Base-by-base conservation (phyloP, 1,140 invertebrate genomes). In the Aphis gossypii region DNA sequence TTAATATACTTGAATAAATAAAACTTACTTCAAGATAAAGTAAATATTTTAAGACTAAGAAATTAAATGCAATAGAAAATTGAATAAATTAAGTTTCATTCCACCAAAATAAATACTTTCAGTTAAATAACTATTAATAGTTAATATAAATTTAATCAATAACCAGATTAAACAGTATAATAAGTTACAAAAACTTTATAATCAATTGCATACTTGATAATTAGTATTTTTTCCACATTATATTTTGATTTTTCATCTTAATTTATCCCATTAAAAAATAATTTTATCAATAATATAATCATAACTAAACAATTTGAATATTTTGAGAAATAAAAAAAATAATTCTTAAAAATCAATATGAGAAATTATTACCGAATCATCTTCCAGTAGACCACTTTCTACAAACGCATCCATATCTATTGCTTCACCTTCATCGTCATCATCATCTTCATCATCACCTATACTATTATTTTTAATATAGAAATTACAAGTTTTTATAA, bases 391-490 rank as follows among this genome's bases (percentile, higher is more conserved):
- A 56, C 98, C 99, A 95, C 97, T 98, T 94, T 99, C 98, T 96
- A 99, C 98, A 96, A 99, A 99, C 94, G 97, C 98, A 95, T 99
- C 99, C 99, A 99, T 99, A 96, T 99, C 99, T 94, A 97, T 97
- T 30, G 98, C 98, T 95, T 99, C 98, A 93, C 97, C 98, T 94
- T 99, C 98, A n/a, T 97, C 90, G 3, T 95, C 96, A 82, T 96
- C 95, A 7, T 95, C 95, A 25, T 96, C 95, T 93, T 96, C 95
- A 9, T 95, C 95, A 23, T 44, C 41, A 41, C 14, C n/a, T n/a
- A 68, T 68, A 76, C 21, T 25, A 89, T 23, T 35, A 89, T 56
- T 89, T 54, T 51, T n/a, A 54, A 2, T 89, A 92, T 95, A 95
- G 44, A 91, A 68, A 48, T 76, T 76, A 76, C 60, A 21, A 68